Evolutionary conservation across 2,888 invertebrate species (phyloP).

Genomic region (Drosophila paramelanica): DNA sequence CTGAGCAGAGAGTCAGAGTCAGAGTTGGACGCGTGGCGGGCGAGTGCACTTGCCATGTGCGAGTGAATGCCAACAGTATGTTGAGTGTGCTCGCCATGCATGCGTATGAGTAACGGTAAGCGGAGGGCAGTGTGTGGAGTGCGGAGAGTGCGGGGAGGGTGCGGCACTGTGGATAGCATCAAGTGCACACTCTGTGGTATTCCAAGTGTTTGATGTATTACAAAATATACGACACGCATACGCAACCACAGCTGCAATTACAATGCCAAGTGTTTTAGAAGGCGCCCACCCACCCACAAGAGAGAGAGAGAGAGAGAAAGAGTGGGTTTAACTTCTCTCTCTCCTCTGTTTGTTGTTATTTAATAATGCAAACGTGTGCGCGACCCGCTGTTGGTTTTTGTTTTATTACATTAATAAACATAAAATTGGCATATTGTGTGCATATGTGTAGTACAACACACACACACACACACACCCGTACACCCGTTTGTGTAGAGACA

Average conservation of each 20-base stretch:
- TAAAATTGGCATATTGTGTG: constrained; percentile 71
- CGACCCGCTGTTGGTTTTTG: constrained; percentile 60
- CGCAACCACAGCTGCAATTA: constrained; percentile 70
- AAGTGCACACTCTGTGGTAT: constrained; percentile 63
- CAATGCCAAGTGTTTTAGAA: constrained; percentile 67
- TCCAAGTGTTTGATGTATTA: constrained; percentile 78
- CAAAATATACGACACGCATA: constrained; percentile 58
- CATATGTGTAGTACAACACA: constrained; percentile 40
- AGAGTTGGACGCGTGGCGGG: constrained; percentile 63
- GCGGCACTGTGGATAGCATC: constrained; percentile 43
- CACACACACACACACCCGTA: constrained; percentile 6
- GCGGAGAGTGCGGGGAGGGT: constrained; percentile 5
- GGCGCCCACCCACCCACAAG: background rate
- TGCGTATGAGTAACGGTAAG: constrained; percentile 74
- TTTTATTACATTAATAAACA: constrained; percentile 71
- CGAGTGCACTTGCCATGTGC: constrained; percentile 62
- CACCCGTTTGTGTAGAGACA: background rate
- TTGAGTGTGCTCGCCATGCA: constrained; percentile 76
- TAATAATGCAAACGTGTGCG: constrained; percentile 64
- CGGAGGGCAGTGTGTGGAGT: constrained; percentile 2
- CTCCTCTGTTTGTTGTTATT: constrained; percentile 46
- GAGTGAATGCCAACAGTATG: constrained; percentile 59
- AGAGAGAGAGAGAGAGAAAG: background rate
- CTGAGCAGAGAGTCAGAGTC: constrained; percentile 24
- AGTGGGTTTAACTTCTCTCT: constrained; percentile 32